A percentile compares a stretch with the other conserved stretches of the same genome.
Conservation (phyloP, 2,888 invertebrate genomes). For the Bimastos eiseni region DNA sequence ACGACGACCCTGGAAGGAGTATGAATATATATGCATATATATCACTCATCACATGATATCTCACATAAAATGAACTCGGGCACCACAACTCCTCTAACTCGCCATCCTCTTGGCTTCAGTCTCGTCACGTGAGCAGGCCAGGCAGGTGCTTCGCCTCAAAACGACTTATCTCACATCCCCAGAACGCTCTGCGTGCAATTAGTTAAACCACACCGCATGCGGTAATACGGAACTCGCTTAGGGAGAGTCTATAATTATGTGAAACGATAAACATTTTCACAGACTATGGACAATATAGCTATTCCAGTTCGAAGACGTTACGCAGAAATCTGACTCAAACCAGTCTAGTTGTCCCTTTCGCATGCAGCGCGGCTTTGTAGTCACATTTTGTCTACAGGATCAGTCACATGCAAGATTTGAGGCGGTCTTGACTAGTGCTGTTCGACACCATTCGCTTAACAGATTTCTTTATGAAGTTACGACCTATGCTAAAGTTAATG, state of each 20-base stretch:
- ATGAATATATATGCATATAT: too few species aligned
- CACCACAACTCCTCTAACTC: background rate
- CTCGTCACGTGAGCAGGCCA: background rate
- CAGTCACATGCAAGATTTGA: background rate
- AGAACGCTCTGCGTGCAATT: background rate
- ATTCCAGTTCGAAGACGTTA: background rate
- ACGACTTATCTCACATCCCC: background rate
- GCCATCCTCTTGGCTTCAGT: background rate
- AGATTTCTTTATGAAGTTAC: background rate
- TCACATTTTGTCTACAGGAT: background rate
- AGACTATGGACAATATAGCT: background rate
- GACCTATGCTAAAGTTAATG: background rate
- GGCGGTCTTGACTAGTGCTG: background rate
- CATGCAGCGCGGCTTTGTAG: background rate
- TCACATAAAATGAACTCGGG: background rate
- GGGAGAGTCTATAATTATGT: background rate
- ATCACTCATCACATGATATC: background rate
- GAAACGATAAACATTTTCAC: background rate
- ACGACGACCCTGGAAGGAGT: background rate
- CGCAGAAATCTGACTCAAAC: background rate
- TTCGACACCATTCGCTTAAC: background rate
- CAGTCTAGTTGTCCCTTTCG: background rate
- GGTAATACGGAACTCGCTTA: background rate
- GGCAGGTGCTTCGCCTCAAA: conserved; percentile 13
- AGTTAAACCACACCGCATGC: background rate